Evolutionary conservation across 2,888 invertebrate genomes (phyloP).

Genomic region (Leptopterna dolabrata): DNA sequence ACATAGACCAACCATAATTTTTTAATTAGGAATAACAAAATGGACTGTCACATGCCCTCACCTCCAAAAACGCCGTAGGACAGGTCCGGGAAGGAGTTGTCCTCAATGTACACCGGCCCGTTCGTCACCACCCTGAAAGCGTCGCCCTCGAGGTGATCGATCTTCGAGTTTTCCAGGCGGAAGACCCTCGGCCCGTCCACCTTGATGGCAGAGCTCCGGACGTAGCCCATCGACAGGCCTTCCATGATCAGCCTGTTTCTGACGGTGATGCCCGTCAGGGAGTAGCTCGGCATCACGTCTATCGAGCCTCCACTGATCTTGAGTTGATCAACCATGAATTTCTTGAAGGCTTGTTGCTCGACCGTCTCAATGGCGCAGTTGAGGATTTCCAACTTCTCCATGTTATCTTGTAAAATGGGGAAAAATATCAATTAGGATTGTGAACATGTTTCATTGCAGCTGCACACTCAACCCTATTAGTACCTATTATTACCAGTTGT

Average conservation of each 20-base stretch:
- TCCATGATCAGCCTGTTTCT: conserved; percentile 75
- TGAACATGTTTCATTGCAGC: background rate
- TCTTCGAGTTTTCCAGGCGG: conserved; percentile 72
- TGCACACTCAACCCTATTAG: too few relatives aligned
- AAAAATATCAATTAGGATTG: background rate
- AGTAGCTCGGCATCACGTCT: conserved; percentile 61
- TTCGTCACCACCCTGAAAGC: conserved; percentile 74
- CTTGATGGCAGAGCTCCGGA: conserved; percentile 79
- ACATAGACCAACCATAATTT: too few relatives aligned
- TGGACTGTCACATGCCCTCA: background rate
- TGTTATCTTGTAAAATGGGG: background rate
- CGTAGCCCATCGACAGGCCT: conserved; percentile 73
- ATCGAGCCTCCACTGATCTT: conserved; percentile 74
- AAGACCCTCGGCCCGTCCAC: conserved; percentile 74
- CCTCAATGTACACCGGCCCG: conserved; percentile 75
- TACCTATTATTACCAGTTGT: too few relatives aligned
- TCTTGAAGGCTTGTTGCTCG: conserved; percentile 81
- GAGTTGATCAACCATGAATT: conserved; percentile 77
- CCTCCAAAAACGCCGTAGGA: conserved; percentile 73
- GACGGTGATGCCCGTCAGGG: conserved; percentile 77
- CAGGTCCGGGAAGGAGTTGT: conserved; percentile 73
- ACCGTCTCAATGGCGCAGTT: conserved; percentile 73
- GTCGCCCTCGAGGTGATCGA: conserved; percentile 74
- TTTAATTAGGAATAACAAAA: too few relatives aligned
- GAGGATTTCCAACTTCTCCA: conserved; percentile 73